Evolutionary conservation across 2,888 invertebrate species (phyloP).

Genomic region (Caenorhabditis afra): DNA sequence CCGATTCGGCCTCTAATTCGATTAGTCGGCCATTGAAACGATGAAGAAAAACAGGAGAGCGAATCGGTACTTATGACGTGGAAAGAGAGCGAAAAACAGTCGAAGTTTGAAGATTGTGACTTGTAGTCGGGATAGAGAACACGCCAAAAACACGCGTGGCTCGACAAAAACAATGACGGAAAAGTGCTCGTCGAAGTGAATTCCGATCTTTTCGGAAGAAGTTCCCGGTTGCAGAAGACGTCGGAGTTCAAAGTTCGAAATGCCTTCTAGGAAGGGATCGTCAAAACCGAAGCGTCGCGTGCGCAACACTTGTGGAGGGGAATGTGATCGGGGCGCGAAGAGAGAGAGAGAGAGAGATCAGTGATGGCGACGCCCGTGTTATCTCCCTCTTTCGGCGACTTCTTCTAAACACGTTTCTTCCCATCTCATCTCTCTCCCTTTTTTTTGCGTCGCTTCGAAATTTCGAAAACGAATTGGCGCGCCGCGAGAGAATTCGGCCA

Average conservation of each 20-base stretch:
- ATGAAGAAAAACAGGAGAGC: slow-evolving; percentile 17
- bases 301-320: not conserved
- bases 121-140: not conserved
- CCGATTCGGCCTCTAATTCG: slow-evolving; percentile 21
- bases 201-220: too few relatives aligned
- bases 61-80: slow-evolving; percentile 1
- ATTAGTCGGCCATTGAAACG: not conserved
- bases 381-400: not conserved
- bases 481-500: slow-evolving; percentile 14
- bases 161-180: too few relatives aligned
- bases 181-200: too few relatives aligned
- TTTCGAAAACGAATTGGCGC: slow-evolving; percentile 24
- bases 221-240: too few relatives aligned
- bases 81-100: not conserved
- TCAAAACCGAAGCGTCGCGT: not conserved
- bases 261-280: slow-evolving; percentile 1
- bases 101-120: not conserved
- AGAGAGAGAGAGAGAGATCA: too few relatives aligned
- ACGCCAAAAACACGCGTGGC: too few relatives aligned
- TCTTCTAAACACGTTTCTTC: slow-evolving; percentile 22
- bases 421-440: slow-evolving; percentile 1
- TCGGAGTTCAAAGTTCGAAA: too few relatives aligned
- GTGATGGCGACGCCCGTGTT: not conserved
- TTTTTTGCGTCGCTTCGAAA: not conserved
- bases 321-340: slow-evolving; percentile 22